A percentile compares a stretch with the other conserved stretches of the same genome.
Evolutionary conservation across 2,113 vertebrate species (phyloP).

Genomic region (Colius striatus): DNA sequence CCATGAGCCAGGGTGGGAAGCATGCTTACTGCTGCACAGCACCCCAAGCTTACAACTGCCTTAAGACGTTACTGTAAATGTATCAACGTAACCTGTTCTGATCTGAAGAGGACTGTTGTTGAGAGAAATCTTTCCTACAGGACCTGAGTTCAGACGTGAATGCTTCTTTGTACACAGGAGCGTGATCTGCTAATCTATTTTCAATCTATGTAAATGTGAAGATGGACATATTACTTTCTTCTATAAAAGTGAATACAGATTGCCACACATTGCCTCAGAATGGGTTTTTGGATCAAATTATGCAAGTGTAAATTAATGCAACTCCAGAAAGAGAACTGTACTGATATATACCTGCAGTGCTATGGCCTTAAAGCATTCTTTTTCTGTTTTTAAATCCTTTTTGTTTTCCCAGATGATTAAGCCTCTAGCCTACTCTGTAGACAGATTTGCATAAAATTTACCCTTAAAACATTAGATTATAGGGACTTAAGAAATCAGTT

Average conservation of each 20-base stretch:
- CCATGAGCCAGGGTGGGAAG: neutral
- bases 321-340: neutral
- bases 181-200: neutral
- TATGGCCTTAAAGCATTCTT: neutral
- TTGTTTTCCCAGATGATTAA: neutral
- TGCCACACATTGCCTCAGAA: neutral
- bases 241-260: neutral
- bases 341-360: neutral
- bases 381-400: neutral
- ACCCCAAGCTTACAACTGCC: neutral
- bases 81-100: neutral
- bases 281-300: neutral
- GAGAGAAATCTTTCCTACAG: neutral
- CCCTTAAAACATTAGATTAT: conserved; percentile 17
- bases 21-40: neutral
- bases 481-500: conserved; percentile 32
- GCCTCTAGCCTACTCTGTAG: neutral
- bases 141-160: neutral
- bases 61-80: neutral
- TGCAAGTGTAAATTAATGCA: neutral
- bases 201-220: neutral
- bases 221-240: neutral
- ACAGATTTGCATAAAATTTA: conserved; percentile 22
- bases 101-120: neutral
- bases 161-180: neutral